These are phyloP conservation scores for Trichonephila clavata DNA, from an alignment of 1,140 invertebrate species.

Conservation along the genomic window DNA sequence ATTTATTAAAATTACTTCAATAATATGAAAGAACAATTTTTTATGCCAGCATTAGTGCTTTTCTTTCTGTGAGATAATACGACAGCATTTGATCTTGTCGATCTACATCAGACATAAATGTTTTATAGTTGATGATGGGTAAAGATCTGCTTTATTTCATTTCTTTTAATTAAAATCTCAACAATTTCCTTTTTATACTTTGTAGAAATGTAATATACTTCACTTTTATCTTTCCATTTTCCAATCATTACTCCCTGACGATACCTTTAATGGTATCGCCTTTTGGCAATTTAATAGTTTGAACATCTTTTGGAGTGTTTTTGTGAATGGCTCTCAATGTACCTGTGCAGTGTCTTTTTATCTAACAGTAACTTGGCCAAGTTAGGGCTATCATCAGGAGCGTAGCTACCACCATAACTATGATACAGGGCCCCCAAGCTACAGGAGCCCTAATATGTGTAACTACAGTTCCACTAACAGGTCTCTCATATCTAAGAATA, in stretches of 20 bases:
- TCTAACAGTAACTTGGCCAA: constrained; percentile 36
- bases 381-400: not conserved
- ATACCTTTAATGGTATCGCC: not conserved
- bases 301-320: constrained; percentile 24
- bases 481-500: no score
- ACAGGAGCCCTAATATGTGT: no score
- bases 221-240: constrained; percentile 46
- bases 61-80: constrained; percentile 51
- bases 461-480: no score
- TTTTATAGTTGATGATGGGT: not conserved
- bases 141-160: constrained; percentile 14
- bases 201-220: constrained; percentile 28
- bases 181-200: constrained; percentile 38
- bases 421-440: no score
- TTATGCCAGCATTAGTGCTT: constrained; percentile 18
- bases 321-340: constrained; percentile 29
- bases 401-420: no score
- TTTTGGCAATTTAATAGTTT: constrained; percentile 7
- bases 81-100: constrained; percentile 35
- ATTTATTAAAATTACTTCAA: not conserved
- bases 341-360: constrained; percentile 53
- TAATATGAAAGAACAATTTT: not conserved
- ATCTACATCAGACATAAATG: constrained; percentile 3
- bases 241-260: constrained; percentile 36
- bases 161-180: not conserved